phyloP scores from a whole-genome alignment of 30 jellyfish, hydroid and myxozoan genomes.

The Cassiopea andromeda region DNA sequence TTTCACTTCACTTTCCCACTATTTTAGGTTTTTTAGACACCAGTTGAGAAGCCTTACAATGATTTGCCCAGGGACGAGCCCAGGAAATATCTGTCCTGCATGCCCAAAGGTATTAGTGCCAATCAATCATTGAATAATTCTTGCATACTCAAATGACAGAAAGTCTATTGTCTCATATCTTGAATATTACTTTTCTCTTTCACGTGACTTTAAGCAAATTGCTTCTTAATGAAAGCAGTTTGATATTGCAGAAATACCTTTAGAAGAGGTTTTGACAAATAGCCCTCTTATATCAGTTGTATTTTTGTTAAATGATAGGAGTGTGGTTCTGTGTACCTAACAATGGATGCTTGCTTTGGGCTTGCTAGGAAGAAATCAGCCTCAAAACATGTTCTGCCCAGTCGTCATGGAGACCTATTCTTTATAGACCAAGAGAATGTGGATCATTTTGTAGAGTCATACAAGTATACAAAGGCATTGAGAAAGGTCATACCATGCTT shows the following conservation, averaged over 20 bases:
- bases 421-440: constrained; percentile 9
- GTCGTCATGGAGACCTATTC: constrained; percentile 25
- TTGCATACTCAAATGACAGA: background rate
- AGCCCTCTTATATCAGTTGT: background rate
- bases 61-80: constrained; percentile 20
- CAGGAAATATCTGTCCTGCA: constrained; percentile 22
- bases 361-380: constrained; percentile 23
- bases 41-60: constrained; percentile 2
- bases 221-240: no score
- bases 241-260: no score
- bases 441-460: background rate
- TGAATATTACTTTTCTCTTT: background rate
- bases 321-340: constrained; percentile 23
- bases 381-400: constrained; percentile 3
- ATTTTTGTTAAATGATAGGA: background rate
- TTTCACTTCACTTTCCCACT: background rate
- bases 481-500: background rate
- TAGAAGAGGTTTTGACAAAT: no score
- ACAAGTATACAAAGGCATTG: background rate
- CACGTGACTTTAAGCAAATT: no score
- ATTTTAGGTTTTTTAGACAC: constrained; percentile 18
- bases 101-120: constrained; percentile 16
- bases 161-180: background rate
- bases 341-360: constrained; percentile 37
- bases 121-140: background rate